Base-by-base conservation (phyloP, 2,888 invertebrate genomes). In the Drosophila anomalipes region DNA sequence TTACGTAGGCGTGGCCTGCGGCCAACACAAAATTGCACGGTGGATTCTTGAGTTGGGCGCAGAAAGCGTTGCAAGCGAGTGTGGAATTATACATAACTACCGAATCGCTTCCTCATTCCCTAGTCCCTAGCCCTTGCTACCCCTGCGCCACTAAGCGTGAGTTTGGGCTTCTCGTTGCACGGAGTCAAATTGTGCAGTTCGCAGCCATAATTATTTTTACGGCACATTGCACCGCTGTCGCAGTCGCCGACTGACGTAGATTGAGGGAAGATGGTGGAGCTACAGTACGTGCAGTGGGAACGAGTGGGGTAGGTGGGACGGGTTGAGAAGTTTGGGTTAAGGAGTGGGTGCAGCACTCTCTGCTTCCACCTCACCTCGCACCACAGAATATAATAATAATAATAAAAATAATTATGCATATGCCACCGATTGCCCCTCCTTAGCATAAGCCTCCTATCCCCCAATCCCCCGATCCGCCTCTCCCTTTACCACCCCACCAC, bases 131-230 rank as follows among this genome's bases (percentile, higher is more conserved):
- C 49, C 30, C 30, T 44, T 33, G 19, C 51, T n/a, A 10, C 39
- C 35, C 14, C 7, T 9, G 14, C 63, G 51, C 33, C 47, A n/a
- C 52, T 70, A 32, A 54, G 22, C 53, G 35, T 37, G 37, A 54
- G 61, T 32, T 62, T 53, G 39, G 39, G 54, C 30, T 37, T 47
- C 33, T 39, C 32, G 49, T 62, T 61, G 81, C 51, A 63, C 51
- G 59, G 68, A 47, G 58, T 67, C 70, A 81, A 89, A 90, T 89
- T 89, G 91, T 82, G 89, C 91, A 87, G 90, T 88, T 77, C 81
- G 86, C 90, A 90, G 88, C 86, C 89, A 88, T 88, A 88, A 88
- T 88, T 88, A 88, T 88, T 90, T 88, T 88, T 88, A 88, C 90
- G 88, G 88, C 89, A 86, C 90, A 90, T 88, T 88, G 89, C 90